Evolutionary conservation across 2,888 invertebrate species (phyloP), one percentile per base, ranked within the genome.

Genomic region (Nomada flava): DNA sequence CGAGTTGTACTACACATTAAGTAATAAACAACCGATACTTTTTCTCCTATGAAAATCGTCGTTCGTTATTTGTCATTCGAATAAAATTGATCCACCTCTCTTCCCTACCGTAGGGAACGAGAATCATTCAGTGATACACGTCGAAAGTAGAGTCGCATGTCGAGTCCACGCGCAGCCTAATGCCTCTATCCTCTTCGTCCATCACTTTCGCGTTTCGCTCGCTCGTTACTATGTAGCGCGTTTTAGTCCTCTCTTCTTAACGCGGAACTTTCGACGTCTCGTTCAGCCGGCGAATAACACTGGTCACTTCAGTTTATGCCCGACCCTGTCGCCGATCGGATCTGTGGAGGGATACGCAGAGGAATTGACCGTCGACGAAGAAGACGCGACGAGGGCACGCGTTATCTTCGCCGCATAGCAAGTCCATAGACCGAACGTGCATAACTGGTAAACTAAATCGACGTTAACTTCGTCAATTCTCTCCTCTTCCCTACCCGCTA

Each of bases 181-280:
- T 44, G 18, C 52, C 60, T 64, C 60, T 64, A 23, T 75, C 47
- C 62, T 72, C 65, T 67, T 63, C 18, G 70, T 53, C 47, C 52
- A 52, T 78, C 20, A 69, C 60, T 68, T 65, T 57, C 68, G 47
- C 63, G 67, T 60, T 53, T 26, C 36, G 65, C 60, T 78, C 77
- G 59, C 68, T 62, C 52, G 55, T 50, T 62, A 42, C 67, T 23
- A 26, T 36, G 36, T 57, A 67, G 60, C 65, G 57, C 73, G 74
- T 55, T 67, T 80, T 76, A 72, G 76, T 53, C 20, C 71, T 72
- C 74, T 74, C 78, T 81, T 73, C 75, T 86, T 69, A 70, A 73
- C 77, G 71, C 76, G 82, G 72, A 84, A 84, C 84, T 86, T 82
- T 82, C 79, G 77, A 76, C 77, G 82, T 85, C 80, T 79, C 78